These are phyloP conservation scores for Heliothis peltigera DNA, from an alignment of 2,888 invertebrate species.

Conservation along the genomic window DNA sequence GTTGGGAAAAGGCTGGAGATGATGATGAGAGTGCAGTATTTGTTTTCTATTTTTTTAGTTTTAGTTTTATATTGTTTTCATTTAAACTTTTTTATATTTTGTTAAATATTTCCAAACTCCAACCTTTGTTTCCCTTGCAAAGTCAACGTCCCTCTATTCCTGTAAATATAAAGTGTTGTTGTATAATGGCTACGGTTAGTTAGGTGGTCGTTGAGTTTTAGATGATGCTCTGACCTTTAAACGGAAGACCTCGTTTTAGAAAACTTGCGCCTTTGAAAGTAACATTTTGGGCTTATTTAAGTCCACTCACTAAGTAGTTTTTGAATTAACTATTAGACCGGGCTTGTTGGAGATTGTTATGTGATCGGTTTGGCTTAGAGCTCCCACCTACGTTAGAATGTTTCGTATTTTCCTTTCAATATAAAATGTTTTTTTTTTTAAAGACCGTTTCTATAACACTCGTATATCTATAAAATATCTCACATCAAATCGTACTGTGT, in stretches of 20 bases:
- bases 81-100: not conserved
- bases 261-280: constrained; percentile 58
- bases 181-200: constrained; percentile 63
- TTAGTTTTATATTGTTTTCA: too few species aligned
- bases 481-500: constrained; percentile 22
- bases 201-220: constrained; percentile 68
- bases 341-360: constrained; percentile 16
- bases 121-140: constrained; percentile 35
- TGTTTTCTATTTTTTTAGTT: too few species aligned
- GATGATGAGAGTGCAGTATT: too few species aligned
- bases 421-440: not conserved
- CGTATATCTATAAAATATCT: not conserved
- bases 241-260: constrained; percentile 59
- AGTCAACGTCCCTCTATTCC: constrained; percentile 23
- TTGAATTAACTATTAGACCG: constrained; percentile 38
- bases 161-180: constrained; percentile 59
- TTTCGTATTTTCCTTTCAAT: constrained; percentile 10
- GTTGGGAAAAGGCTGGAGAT: too few species aligned
- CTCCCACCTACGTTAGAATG: not conserved
- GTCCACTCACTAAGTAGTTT: constrained; percentile 34
- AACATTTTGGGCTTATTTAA: constrained; percentile 56
- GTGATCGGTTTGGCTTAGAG: not conserved
- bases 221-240: constrained; percentile 63
- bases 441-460: not conserved
- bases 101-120: not conserved